phyloP scores from a whole-genome alignment of 2,797 vertebrate genomes.

The Helostoma temminkii region DNA sequence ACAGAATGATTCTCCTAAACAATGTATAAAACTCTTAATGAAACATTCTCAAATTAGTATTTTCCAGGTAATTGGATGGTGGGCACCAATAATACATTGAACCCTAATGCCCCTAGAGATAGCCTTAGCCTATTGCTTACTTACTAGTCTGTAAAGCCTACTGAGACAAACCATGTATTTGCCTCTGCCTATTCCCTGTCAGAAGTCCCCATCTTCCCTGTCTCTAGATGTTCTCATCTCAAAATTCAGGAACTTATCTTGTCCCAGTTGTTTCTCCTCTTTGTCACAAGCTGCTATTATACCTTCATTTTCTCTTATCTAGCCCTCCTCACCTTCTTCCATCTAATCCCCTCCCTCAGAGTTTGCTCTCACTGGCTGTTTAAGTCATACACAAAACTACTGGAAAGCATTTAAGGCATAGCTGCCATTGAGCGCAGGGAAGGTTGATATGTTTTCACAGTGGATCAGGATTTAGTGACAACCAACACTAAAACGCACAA shows the following conservation, averaged over 20 bases:
- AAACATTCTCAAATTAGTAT: background rate
- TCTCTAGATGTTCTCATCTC: constrained; percentile 18
- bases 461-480: constrained; percentile 13
- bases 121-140: too few relatives aligned
- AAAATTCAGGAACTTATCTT: constrained; percentile 14
- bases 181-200: background rate
- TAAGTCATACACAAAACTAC: background rate
- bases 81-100: background rate
- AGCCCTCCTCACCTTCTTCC: constrained; percentile 22
- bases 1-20: background rate
- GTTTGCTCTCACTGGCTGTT: constrained; percentile 18
- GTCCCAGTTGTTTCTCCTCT: background rate
- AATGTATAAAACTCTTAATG: background rate
- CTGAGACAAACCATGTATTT: constrained; percentile 29
- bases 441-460: constrained; percentile 7
- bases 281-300: background rate
- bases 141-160: constrained; percentile 33
- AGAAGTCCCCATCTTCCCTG: too few relatives aligned
- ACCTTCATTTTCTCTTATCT: constrained; percentile 13
- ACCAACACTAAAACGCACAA: constrained; percentile 2
- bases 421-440: background rate
- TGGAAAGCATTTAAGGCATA: constrained; percentile 11
- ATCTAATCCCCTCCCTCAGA: constrained; percentile 6
- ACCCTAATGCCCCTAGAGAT: background rate
- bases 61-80: background rate